Conservation (phyloP, 2,113 vertebrate genomes). For the Calonectris borealis region DNA sequence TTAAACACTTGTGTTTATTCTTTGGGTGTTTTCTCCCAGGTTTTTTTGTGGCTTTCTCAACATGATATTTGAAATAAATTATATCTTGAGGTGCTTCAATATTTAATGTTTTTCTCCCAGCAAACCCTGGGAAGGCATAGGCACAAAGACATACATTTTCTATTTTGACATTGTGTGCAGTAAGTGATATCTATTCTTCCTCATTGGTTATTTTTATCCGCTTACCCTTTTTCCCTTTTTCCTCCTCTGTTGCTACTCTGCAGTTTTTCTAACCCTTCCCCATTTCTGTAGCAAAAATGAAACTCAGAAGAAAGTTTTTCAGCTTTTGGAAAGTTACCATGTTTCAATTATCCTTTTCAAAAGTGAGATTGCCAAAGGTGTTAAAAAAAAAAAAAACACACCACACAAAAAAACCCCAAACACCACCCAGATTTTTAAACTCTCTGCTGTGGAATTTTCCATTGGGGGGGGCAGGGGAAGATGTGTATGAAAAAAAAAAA, state of each 20-base stretch:
- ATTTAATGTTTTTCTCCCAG: not conserved
- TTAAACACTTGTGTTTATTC: not conserved
- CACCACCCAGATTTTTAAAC: not conserved
- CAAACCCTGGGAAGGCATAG: not conserved
- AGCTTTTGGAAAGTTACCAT: not conserved
- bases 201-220: slow-evolving; percentile 17
- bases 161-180: not conserved
- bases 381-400: not conserved
- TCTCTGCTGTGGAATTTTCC: not conserved
- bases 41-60: not conserved
- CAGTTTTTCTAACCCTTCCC: not conserved
- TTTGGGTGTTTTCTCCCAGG: not conserved
- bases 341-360: not conserved
- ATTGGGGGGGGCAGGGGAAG: too few species aligned
- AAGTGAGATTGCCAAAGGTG: not conserved
- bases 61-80: not conserved
- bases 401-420: not conserved
- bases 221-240: not conserved
- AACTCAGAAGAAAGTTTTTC: not conserved
- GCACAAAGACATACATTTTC: not conserved
- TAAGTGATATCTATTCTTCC: not conserved
- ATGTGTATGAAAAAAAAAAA: not conserved
- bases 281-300: not conserved
- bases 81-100: not conserved
- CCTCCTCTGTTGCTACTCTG: not conserved